phyloP scores from a whole-genome alignment of 2,113 vertebrate genomes.

The Typhlomys cinereus region DNA sequence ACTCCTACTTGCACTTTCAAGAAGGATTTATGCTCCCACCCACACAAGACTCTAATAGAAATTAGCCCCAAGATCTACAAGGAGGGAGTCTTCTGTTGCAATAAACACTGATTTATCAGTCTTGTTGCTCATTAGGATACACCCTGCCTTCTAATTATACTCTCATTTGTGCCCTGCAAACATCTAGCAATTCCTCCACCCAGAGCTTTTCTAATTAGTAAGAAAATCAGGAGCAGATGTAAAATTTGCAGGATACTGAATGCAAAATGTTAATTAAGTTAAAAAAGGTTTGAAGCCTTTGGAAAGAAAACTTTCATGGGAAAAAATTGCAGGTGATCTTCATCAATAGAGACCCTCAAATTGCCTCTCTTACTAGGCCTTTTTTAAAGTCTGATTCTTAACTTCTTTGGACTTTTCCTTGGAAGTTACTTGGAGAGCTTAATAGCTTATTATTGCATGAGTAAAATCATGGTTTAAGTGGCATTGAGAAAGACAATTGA shows the following conservation, averaged over 20 bases:
- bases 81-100: not conserved
- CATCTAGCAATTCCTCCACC: slow-evolving; percentile 48
- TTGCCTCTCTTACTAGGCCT: not conserved
- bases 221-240: slow-evolving; percentile 67
- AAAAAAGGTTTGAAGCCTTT: slow-evolving; percentile 42
- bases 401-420: not conserved
- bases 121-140: not conserved
- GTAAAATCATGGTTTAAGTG: not conserved
- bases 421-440: not conserved
- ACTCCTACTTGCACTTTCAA: not conserved
- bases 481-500: not conserved
- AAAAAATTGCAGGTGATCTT: not conserved
- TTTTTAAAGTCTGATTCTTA: not conserved
- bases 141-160: slow-evolving; percentile 57
- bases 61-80: not conserved
- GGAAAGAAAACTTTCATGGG: not conserved
- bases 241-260: slow-evolving; percentile 49
- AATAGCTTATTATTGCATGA: not conserved
- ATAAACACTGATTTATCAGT: slow-evolving; percentile 17
- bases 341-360: not conserved
- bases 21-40: not conserved
- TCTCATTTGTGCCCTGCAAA: slow-evolving; percentile 60
- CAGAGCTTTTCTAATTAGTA: slow-evolving; percentile 65
- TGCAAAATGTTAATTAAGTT: slow-evolving; percentile 66
- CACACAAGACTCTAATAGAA: not conserved